Percentiles rank a stretch among this genome's conserved stretches.
These are phyloP conservation scores for human (Homo sapiens) DNA, from an alignment of 2,113 vertebrate species.

Conservation along the genomic window GRCh38 chr2:76530001-76530500, in stretches of 20 bases:
- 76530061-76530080: neutral
- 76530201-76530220: conserved; percentile 6
- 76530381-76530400: conserved; percentile 63
- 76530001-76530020: neutral
- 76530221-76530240: neutral
- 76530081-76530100: neutral
- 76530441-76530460: conserved; percentile 57
- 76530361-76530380: neutral
- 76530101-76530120: neutral
- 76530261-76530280: neutral
- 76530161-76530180: neutral
- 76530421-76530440: conserved; percentile 56
- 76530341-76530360: conserved; percentile 39
- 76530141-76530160: neutral
- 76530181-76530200: neutral
- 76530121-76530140: neutral
- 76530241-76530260: conserved; percentile 56
- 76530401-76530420: conserved; percentile 66
- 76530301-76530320: conserved; percentile 53
- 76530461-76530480: conserved; percentile 55
- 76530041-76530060: neutral
- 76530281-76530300: conserved; percentile 56
- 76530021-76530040: neutral
- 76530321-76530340: neutral
- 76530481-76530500: conserved; percentile 54